Evolutionary conservation across 2,113 vertebrate genomes (phyloP), one percentile per base, ranked within the genome.

Genomic region (Pluvianellus socialis): DNA sequence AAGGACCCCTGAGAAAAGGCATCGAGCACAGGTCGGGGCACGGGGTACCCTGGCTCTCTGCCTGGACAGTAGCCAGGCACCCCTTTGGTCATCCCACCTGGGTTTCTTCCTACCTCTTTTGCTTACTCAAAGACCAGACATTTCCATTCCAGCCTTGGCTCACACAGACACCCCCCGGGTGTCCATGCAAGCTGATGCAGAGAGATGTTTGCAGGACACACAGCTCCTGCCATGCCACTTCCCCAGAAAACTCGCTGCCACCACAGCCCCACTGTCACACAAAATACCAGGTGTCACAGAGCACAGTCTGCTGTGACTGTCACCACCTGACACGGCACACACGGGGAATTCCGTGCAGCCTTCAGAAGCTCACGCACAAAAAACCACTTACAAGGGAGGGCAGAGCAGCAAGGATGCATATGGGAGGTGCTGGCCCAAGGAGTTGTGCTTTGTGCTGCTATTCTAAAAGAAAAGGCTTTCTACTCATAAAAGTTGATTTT

Each of bases 1-100:
- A 84, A 14, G 5, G 12, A 35, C 9, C 7, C 20, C 32, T 3
- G 2, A 15, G 14, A 53, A 79, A 21, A 12, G 21, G 5, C 42
- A 49, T 0, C 3, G 2, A 58, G 53, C 32, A 52, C 11, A n/a
- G 38, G 6, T 4, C 2, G 9, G 12, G 5, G 2, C 17, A 2
- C 0, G 0, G 28, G 4, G 20, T 9, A 26, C 12, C 9, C 22
- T 27, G 1, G 18, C 7, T 40, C 35, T 44, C 28, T 67, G 22
- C 32, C 10, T 9, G 18, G 38, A 35, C 8, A 8, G 1, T 4
- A 85, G 16, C 33, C 4, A 0, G 27, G 24, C n/a, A 55, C 27
- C 8, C 16, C 53, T 21, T 40, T 30, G 17, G 40, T 33, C 52
- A 53, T 14, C 24, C 23, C 66, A 40, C 12, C 12, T 38, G 33